A percentile compares a stretch with the other conserved stretches of the same genome.
phyloP scores from a whole-genome alignment of 2,888 invertebrate species.

The Synanthedon andrenaeformis region DNA sequence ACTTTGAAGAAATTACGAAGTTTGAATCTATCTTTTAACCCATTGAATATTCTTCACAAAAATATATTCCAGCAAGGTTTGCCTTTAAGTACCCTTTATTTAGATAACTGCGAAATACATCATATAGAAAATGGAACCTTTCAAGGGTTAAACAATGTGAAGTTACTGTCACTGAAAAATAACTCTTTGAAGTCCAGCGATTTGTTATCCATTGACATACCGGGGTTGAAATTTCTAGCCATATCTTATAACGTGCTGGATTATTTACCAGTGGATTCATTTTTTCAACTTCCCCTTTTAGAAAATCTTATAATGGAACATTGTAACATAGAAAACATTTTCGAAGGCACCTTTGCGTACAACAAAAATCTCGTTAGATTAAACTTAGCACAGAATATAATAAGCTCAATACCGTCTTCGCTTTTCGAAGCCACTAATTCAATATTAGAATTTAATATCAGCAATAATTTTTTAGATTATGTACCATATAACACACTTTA shows the following conservation, averaged over 20 bases:
- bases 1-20: conserved; percentile 81
- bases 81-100: conserved; percentile 77
- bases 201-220: conserved; percentile 78
- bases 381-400: conserved; percentile 79
- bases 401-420: conserved; percentile 74
- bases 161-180: conserved; percentile 80
- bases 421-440: conserved; percentile 77
- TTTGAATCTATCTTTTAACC: conserved; percentile 84
- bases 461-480: conserved; percentile 78
- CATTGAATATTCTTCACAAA: conserved; percentile 76
- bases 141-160: conserved; percentile 79
- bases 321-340: conserved; percentile 76
- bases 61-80: conserved; percentile 82
- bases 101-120: conserved; percentile 81
- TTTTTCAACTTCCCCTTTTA: conserved; percentile 81
- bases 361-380: conserved; percentile 81
- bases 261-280: conserved; percentile 75
- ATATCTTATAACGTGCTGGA: conserved; percentile 85
- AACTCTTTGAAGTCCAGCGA: conserved; percentile 79
- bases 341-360: conserved; percentile 77
- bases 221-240: conserved; percentile 79
- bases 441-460: conserved; percentile 80
- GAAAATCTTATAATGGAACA: conserved; percentile 79
- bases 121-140: conserved; percentile 83
- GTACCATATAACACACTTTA: conserved; percentile 82